Evolutionary conservation across 64 coral and sea anemone species (phyloP), one percentile per base, ranked within the genome.

Genomic region (Actinia equina): DNA sequence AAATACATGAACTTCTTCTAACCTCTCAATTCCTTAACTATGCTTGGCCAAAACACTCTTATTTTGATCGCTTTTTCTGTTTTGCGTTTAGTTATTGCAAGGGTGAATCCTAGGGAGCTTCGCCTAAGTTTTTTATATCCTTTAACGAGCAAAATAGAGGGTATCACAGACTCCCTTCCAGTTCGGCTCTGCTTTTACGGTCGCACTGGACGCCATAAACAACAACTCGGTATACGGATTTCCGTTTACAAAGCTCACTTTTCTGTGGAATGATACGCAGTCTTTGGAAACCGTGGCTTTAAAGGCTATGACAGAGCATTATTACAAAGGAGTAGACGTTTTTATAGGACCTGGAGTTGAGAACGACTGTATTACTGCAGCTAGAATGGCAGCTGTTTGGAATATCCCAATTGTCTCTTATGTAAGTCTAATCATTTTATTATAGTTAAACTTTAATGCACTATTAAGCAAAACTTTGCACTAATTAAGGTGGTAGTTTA

Each of bases 361-460:
- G 7, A 84, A 52, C 43, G 69, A 62, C 55, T 89, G 88, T 18
- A 54, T 70, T 3, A 89, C 88, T 14, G 69, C 88, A 22, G 88
- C 88, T 17, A 83, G 88, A 18, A 67, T 89, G 11, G 88, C 81
- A 53, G 81, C 88, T 23, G 62, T 65, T 22, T 89, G 88, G 88
- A 89, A 89, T 76, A 30, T 77, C 23, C 88, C 88, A 2, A 84
- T 89, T 2, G 84, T 89, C 25, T 89, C 88, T 37, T 89, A 89
- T 55, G 88, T 89, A 83, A 89, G 88, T 89, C 5, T 53, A 43
- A n/a, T 26, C 23, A 25, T 41, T 27, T 0, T 74, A 16, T 41
- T 74, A 22, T 65, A 65, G 3, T 65, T 3, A 13, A 19, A 20
- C 22, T 7, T n/a, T 19, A 65, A 23, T 65, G 17, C 5, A 4